phyloP scores from a whole-genome alignment of 2,888 invertebrate species.

The Himalopsyche kuldschensis region DNA sequence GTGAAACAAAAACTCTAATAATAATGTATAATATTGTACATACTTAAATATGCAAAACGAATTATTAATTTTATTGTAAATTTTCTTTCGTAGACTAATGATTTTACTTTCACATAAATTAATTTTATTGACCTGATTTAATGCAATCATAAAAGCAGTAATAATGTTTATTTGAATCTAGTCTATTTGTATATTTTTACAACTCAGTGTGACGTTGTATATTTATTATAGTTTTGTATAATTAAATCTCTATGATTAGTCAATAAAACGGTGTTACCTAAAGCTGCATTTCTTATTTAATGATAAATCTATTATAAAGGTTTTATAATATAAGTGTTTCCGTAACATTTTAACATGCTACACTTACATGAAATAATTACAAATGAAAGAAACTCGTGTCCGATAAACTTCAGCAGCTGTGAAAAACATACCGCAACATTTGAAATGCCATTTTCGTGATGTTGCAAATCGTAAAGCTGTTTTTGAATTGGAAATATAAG shows the following conservation, averaged over 20 bases:
- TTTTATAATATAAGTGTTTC: not conserved
- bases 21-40: slow-evolving; percentile 1
- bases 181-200: slow-evolving; percentile 22
- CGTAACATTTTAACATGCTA: not conserved
- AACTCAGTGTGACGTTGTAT: slow-evolving; percentile 6
- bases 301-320: not conserved
- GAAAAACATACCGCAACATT: not conserved
- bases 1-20: not conserved
- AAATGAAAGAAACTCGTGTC: not conserved
- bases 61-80: not conserved
- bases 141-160: slow-evolving; percentile 12
- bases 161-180: slow-evolving; percentile 31
- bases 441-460: not conserved
- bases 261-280: slow-evolving; percentile 30
- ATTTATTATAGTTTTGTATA: slow-evolving; percentile 19
- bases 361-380: not conserved
- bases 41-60: not conserved
- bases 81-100: not conserved
- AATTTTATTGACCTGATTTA: slow-evolving; percentile 3
- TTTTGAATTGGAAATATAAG: not conserved
- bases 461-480: not conserved
- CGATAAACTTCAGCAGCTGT: not conserved
- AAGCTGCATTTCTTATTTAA: not conserved
- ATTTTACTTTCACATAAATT: not conserved
- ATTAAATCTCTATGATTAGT: slow-evolving; percentile 15